Evolutionary conservation across 2,797 vertebrate species (phyloP), one percentile per base, ranked within the genome.

Genomic region (Lycodopsis pacificus): DNA sequence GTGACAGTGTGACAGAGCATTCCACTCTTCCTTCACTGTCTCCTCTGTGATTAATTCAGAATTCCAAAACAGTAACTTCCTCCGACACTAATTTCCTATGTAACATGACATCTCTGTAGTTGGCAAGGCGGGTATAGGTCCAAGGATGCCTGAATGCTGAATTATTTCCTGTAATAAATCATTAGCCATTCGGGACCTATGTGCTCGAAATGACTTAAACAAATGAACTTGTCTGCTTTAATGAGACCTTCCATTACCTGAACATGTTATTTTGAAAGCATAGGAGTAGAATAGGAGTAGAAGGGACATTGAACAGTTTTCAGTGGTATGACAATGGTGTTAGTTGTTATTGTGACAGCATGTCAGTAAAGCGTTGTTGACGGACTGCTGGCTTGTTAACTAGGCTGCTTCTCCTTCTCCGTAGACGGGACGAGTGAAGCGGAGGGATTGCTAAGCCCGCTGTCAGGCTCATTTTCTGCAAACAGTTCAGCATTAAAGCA

Each of bases 161-260:
- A 92, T 93, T 88, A 89, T 87, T 92, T 93, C 90, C 92, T 93
- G 93, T 94, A 91, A 95, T 96, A 94, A 95, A 95, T 96, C 95
- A 95, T 94, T 94, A 94, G 90, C 86, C 92, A 91, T 94, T 92
- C 91, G 93, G 83, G 93, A 92, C 93, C 92, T 79, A 79, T 90
- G 90, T 90, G 91, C 91, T 88, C 89, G 93, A 92, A 94, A 94
- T 92, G 94, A 95, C 94, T 95, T 90, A 88, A 95, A 95, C 94
- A 95, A 96, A 95, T 95, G 92, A 95, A 95, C 93, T 92, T 94
- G 95, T 95, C 94, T 90, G 89, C 87, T 94, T 95, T 94, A 95
- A 95, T 95, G 94, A 95, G 94, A 93, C 88, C 88, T 89, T 90
- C 92, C 91, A 95, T 95, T 94, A 94, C 90, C 91, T 86, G 88